These are phyloP conservation scores for Isotomurus palustris DNA, from an alignment of 2,888 invertebrate genomes.

Conservation along the genomic window DNA sequence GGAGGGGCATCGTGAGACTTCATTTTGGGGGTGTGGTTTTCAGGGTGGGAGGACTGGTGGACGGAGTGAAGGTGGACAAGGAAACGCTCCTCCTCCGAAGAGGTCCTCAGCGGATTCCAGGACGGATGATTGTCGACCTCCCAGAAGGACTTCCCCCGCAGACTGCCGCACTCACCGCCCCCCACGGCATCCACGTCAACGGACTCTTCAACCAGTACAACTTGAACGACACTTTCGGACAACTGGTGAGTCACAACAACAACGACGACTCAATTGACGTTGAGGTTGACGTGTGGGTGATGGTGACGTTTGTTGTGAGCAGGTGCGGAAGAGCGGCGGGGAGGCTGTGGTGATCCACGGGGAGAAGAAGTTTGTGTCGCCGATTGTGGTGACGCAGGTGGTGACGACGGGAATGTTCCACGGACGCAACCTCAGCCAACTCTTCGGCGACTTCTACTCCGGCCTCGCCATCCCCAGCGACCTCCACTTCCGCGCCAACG, in stretches of 20 bases:
- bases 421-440: not conserved
- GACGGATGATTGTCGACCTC: slow-evolving; percentile 6
- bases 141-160: not conserved
- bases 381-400: not conserved
- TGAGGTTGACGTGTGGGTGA: not conserved
- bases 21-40: too few species aligned
- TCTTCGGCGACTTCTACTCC: slow-evolving; percentile 2
- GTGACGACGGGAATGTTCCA: not conserved
- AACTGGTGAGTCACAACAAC: slow-evolving; percentile 18
- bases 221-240: slow-evolving; percentile 17
- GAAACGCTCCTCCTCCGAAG: slow-evolving; percentile 13
- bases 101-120: slow-evolving; percentile 17
- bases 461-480: not conserved
- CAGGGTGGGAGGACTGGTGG: slow-evolving; percentile 30
- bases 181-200: slow-evolving; percentile 11
- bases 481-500: not conserved
- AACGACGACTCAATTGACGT: not conserved
- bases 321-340: not conserved
- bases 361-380: not conserved
- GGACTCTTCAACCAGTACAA: slow-evolving; percentile 25
- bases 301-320: not conserved
- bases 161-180: not conserved
- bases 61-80: slow-evolving; percentile 16
- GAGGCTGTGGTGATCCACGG: not conserved
- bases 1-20: too few species aligned